These are phyloP conservation scores for Phataginus tetradactyla DNA, from an alignment of 2,797 vertebrate genomes.

Conservation along the genomic window DNA sequence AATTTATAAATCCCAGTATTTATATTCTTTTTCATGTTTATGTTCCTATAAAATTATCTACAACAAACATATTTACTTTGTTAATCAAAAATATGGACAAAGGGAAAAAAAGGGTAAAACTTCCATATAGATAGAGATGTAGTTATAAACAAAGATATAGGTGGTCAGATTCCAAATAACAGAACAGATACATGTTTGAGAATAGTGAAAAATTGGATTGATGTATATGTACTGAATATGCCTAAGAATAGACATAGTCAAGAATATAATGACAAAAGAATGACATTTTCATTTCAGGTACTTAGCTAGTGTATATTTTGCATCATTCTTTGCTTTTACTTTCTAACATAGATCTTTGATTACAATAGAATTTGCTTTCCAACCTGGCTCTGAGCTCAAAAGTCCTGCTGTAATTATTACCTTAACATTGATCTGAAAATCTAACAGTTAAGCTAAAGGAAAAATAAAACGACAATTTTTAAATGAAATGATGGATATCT, in stretches of 20 bases:
- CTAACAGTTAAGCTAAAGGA: neutral
- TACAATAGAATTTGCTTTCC: neutral
- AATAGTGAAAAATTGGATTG: neutral
- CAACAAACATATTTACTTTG: neutral
- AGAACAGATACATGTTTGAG: neutral
- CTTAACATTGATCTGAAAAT: neutral
- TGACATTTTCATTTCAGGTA: neutral
- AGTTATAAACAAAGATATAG: neutral
- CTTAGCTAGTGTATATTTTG: neutral
- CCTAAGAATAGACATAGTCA: neutral
- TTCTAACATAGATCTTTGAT: neutral
- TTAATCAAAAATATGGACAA: neutral
- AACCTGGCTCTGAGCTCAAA: neutral
- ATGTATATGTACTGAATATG: neutral
- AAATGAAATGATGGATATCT: neutral
- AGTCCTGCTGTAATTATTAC: neutral
- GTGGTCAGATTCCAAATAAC: neutral
- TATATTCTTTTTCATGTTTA: neutral
- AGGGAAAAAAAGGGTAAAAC: neutral
- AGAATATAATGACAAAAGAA: neutral
- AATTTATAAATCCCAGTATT: neutral
- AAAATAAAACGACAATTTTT: neutral
- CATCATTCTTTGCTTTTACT: neutral
- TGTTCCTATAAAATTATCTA: neutral
- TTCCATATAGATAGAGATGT: neutral